Conservation (phyloP, 2,888 invertebrate genomes). For the Blastobasis adustella region DNA sequence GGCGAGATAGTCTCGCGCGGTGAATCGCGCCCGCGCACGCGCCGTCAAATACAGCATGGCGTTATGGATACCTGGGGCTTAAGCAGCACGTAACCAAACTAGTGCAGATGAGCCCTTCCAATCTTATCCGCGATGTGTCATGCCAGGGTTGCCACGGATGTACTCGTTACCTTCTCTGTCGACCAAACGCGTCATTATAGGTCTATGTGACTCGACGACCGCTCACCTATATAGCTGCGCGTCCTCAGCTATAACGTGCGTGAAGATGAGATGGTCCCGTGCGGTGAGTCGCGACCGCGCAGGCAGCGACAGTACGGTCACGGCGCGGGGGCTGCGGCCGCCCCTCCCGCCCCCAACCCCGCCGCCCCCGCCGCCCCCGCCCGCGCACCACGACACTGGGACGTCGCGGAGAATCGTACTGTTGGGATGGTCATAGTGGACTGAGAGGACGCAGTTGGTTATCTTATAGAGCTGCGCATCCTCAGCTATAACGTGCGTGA, state of each 20-base stretch:
- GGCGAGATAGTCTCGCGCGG: constrained; percentile 72
- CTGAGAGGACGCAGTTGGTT: too few species aligned
- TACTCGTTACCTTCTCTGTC: too few species aligned
- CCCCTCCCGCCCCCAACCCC: constrained; percentile 55
- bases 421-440: constrained; percentile 1
- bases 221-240: constrained; percentile 78
- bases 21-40: constrained; percentile 62
- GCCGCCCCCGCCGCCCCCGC: constrained; percentile 66
- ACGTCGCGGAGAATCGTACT: constrained; percentile 70
- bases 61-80: too few species aligned
- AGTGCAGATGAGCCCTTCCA: too few species aligned
- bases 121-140: too few species aligned
- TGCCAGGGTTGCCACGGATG: too few species aligned
- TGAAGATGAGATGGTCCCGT: constrained; percentile 74
- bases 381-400: constrained; percentile 74
- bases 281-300: constrained; percentile 70
- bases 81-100: too few species aligned
- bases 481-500: constrained; percentile 58
- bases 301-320: too few species aligned
- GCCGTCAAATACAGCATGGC: too few species aligned
- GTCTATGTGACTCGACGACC: too few species aligned
- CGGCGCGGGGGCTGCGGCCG: constrained; percentile 24
- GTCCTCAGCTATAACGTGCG: constrained; percentile 65
- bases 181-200: too few species aligned
- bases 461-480: constrained; percentile 77